Evolutionary conservation across 2,797 vertebrate genomes (phyloP), one percentile per base, ranked within the genome.

Genomic region (Enteromius paludinosus): DNA sequence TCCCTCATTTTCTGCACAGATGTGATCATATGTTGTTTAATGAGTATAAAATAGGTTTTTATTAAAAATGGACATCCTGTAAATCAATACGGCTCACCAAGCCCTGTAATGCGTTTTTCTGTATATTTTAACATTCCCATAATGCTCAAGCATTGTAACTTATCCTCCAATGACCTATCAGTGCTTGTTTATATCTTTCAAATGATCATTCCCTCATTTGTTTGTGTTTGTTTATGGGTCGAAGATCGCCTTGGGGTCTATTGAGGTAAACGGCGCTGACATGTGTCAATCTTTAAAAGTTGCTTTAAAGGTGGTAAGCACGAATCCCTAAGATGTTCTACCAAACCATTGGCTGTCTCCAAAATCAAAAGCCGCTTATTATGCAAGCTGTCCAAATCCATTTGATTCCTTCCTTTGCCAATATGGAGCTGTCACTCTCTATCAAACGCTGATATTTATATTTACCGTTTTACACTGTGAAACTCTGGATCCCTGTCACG

Each of bases 311-410:
- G 83, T 81, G 76, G 87, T 89, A 91, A 86, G 91, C 86, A 91
- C 87, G 88, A 90, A 91, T 92, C 92, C 91, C 89, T 82, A 91
- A 93, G 93, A 93, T 90, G 84, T 90, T 45, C 89, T 89, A 86
- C 92, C 91, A 87, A 86, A 90, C 89, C 90, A 90, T 88, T 91
- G 82, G 87, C 91, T 91, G 90, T 92, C 92, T 93, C 88, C 90
- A 91, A 92, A 91, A 93, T 92, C 94, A 93, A 91, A 93, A 91
- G 88, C 90, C 56, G 87, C 86, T 89, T 90, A 89, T 93, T 92
- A 94, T 94, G 92, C 93, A 94, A 95, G 91, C 91, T 91, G 91
- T 90, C 91, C 86, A 78, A 94, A 93, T 93, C 93, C 90, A 92
- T 95, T 95, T 95, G 93, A 95, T 94, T 93, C 35, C 87, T 92